Evolutionary conservation across 1,140 invertebrate species (phyloP), one percentile per base, ranked within the genome.

Genomic region (Meloidogyne hapla): DNA sequence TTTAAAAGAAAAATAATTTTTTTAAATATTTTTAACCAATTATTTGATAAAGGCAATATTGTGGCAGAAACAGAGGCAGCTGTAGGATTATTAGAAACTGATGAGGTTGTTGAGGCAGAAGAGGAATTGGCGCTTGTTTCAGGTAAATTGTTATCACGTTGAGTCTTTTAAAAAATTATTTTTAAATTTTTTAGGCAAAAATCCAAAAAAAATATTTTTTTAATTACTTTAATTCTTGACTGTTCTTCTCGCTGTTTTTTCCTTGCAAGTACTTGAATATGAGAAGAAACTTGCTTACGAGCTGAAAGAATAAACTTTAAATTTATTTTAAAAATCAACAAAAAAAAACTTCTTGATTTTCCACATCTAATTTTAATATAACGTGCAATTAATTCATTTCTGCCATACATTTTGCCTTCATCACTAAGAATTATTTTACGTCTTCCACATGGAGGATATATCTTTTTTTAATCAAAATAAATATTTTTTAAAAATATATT

Each of bases 371-470:
- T 90, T 91, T 99, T 98, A 87, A 99, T 99, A 90, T 99, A 99
- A 84, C 96, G 91, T 79, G 96, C 96, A 89, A 99, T 99, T 85
- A 99, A 90, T 90, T 99, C 96, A 90, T 99, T 99, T 81, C 96
- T 92, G 87, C 96, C 96, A 91, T 99, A 99, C 97, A 99, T 99
- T 92, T 99, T 99, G 87, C 97, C 97, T 90, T 99, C 96, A 89
- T 99, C 97, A 77, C 95, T 98, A 80, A 99, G 91, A 82, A 99
- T 99, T 88, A 99, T 99, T 91, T 99, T 99, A 86, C 97, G 91
- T 83, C 97, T 89, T 74, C 97, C 97, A 89, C 97, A 99, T 78
- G 97, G 96, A 71, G 97, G 97, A 91, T 99, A 99, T 88, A 99
- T 98, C 84, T 73, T 25, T 23, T 25, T 25, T 6, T 25, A 71